Evolutionary conservation across 2,888 invertebrate genomes (phyloP), one percentile per base, ranked within the genome.

Genomic region (Caenorhabditis imperialis): DNA sequence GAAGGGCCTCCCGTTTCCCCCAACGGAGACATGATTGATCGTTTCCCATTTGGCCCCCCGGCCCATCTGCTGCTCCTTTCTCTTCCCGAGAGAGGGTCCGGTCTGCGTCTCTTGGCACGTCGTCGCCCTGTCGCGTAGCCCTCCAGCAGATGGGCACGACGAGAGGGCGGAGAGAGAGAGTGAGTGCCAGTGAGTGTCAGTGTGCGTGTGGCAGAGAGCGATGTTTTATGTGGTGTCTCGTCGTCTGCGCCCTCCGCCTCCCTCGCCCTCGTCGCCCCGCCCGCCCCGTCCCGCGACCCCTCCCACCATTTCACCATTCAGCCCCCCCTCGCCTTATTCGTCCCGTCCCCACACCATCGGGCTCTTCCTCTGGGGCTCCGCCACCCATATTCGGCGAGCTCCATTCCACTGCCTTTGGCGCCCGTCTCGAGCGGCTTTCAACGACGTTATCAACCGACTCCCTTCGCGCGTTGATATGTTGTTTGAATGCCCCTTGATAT

Each of bases 401-500:
- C 25, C 8, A 6, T 27, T 14, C 25, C 27, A 23, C 27, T 23
- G 8, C 47, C n/a, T 27, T n/a, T n/a, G 53, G 47, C 53, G 53
- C 35, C 63, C 40, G 8, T 14, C 53, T 54, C 55, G 33, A 63
- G 63, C 63, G 63, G 54, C 48, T 47, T 54, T 63, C 63, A 63
- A 48, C 63, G 18, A 16, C 47, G 20, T 40, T 63, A 63, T 63
- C 63, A 54, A 63, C 63, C 54, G 63, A 48, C 5, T 8, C 10
- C 18, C 27, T 12, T 18, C 14, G 20, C 53, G 53, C 14, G 63
- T 63, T 63, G 63, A 63, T 63, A 63, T 63, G 63, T 63, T 63
- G 63, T 65, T 63, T 63, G 63, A 63, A 63, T 63, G 63, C 55
- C 63, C 54, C 63, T 63, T 55, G 63, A 63, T 18, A 8, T 18